Base-by-base conservation (phyloP, 2,888 invertebrate species). In the Teinopalpus imperialis region DNA sequence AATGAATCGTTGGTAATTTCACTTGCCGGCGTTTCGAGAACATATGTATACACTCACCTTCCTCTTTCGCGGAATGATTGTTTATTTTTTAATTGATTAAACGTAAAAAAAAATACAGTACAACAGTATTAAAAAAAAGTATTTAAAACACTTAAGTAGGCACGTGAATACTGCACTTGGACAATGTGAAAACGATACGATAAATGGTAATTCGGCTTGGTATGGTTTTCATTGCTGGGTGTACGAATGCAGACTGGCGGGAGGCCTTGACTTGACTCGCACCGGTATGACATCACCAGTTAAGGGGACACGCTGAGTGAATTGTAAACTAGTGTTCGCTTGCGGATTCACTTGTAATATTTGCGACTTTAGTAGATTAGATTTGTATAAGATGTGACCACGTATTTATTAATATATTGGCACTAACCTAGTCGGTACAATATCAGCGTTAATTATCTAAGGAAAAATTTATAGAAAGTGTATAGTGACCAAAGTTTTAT, bases 61-160 rank as follows among this genome's bases (percentile, higher is more conserved):
- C 78, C 83, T 78, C 70, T 86, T 88, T 5, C 87, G 85, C 63
- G 88, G 87, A 83, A 87, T 87, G 70, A 72, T 86, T 62, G 57
- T 59, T 44, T 59, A 63, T 69, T 73, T 67, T 65, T n/a, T 58
- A 56, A 66, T 66, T 57, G 23, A 61, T 60, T 52, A 57, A 53
- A 53, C 13, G n/a, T 23, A 52, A 62, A 54, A 56, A 64, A 41
- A 57, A 54, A 42, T 49, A 53, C 40, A 49, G 52, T 51, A 48
- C 45, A 53, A 53, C 34, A 49, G 37, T 35, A 43, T 37, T n/a
- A n/a, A 47, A 36, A 44, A 48, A 43, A 32, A 42, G 48, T 51
- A 24, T 29, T 39, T 30, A 37, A 44, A 27, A 43, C n/a, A 48
- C 56, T 65, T 81, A 82, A 47, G 81, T 81, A 31, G 72, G 77